Percentiles rank a stretch among this genome's conserved stretches.
Conservation (phyloP, 2,797 vertebrate genomes). For the Argya squamiceps region DNA sequence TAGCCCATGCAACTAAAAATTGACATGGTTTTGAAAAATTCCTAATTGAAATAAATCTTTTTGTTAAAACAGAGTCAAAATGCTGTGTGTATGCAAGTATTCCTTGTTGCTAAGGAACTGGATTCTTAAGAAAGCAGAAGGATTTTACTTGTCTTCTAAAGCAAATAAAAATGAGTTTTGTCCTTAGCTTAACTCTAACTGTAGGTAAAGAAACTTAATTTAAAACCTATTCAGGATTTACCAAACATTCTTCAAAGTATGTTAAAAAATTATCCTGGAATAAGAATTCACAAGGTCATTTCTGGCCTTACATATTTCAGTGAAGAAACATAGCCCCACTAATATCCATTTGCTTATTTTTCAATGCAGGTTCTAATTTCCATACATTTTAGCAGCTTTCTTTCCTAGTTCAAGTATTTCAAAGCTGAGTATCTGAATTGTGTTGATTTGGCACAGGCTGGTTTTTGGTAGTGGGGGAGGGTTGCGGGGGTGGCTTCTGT, state of each 20-base stretch:
- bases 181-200: background rate
- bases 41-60: background rate
- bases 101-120: slow-evolving; percentile 14
- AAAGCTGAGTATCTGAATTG: background rate
- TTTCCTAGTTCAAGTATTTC: background rate
- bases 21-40: background rate
- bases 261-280: background rate
- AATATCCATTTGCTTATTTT: background rate
- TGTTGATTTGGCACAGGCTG: background rate
- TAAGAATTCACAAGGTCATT: background rate
- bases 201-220: background rate
- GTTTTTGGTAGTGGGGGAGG: background rate
- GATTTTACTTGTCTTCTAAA: background rate
- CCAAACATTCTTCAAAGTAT: background rate
- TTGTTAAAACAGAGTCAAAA: background rate
- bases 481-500: background rate
- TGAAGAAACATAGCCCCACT: background rate
- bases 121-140: background rate
- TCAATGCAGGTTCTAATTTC: background rate
- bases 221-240: background rate
- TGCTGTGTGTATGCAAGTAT: background rate
- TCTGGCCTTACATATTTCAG: background rate
- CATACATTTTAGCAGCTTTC: background rate
- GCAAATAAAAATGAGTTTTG: background rate
- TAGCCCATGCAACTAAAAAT: background rate